Conservation (phyloP, 2,888 invertebrate species). For the Rhingia campestris region DNA sequence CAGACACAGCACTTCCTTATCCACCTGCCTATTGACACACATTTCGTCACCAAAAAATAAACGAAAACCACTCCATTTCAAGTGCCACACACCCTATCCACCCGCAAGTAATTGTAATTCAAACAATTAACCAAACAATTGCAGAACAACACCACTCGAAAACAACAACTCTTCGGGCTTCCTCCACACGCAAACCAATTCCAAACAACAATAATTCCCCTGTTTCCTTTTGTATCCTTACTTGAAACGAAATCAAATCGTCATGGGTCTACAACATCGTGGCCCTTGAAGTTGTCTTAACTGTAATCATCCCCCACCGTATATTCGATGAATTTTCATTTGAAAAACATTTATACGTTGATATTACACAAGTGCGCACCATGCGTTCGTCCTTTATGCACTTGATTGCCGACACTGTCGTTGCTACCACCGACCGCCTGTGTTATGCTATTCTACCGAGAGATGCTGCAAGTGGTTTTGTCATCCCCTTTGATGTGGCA, state of each 20-base stretch:
- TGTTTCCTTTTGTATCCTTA: slow-evolving; percentile 63
- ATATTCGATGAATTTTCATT: slow-evolving; percentile 53
- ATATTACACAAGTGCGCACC: slow-evolving; percentile 61
- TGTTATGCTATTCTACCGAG: slow-evolving; percentile 10
- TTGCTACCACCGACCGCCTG: background rate
- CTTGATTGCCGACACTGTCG: slow-evolving; percentile 71
- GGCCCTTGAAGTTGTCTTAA: slow-evolving; percentile 43
- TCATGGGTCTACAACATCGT: background rate
- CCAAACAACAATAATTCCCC: slow-evolving; percentile 54
- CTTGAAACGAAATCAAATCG: slow-evolving; percentile 68
- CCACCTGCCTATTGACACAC: slow-evolving; percentile 56
- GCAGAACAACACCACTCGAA: slow-evolving; percentile 65
- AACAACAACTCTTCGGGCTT: slow-evolving; percentile 62
- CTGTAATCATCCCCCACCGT: slow-evolving; percentile 43
- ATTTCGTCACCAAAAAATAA: slow-evolving; percentile 22
- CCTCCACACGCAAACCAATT: slow-evolving; percentile 35
- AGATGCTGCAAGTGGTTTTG: slow-evolving; percentile 76
- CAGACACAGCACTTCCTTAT: background rate
- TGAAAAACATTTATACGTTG: slow-evolving; percentile 57
- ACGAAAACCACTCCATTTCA: slow-evolving; percentile 17
- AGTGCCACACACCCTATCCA: slow-evolving; percentile 18
- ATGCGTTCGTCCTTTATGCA: slow-evolving; percentile 67
- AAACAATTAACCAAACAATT: slow-evolving; percentile 74
- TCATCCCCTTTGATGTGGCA: slow-evolving; percentile 75
- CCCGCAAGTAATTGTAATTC: slow-evolving; percentile 66